phyloP scores from a whole-genome alignment of 1,140 invertebrate species.

The Neodiprion virginianus region DNA sequence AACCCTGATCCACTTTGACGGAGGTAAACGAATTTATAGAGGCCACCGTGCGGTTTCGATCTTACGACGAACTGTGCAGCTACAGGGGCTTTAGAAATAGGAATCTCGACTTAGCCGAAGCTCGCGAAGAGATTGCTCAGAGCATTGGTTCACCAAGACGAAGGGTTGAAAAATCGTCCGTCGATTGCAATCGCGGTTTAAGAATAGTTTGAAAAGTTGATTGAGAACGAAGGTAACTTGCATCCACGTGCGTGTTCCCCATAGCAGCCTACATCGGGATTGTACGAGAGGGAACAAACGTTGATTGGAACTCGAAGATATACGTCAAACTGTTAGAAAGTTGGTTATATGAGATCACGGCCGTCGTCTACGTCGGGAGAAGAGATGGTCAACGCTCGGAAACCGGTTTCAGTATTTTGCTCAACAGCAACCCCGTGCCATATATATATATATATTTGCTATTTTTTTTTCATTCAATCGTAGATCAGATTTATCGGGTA shows the following conservation, averaged over 20 bases:
- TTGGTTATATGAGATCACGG: not conserved
- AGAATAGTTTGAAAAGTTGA: too few species aligned
- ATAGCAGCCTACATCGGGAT: not conserved
- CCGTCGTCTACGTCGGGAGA: not conserved
- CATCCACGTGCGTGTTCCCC: not conserved
- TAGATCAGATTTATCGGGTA: too few species aligned
- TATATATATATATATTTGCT: not conserved
- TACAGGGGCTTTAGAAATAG: not conserved
- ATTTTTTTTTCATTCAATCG: not conserved
- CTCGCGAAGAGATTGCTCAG: not conserved
- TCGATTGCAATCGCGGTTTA: too few species aligned
- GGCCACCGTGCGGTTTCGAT: not conserved
- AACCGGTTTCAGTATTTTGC: not conserved
- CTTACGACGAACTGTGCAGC: not conserved
- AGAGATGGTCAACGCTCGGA: not conserved
- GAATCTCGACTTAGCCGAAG: not conserved
- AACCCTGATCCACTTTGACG: slow-evolving; percentile 1
- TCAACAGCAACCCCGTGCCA: not conserved
- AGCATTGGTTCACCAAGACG: too few species aligned
- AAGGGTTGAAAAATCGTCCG: too few species aligned
- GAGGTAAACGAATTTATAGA: slow-evolving; percentile 4
- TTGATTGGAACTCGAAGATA: not conserved
- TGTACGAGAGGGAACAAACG: not conserved
- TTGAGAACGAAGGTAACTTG: too few species aligned
- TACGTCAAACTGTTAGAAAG: not conserved